Evolutionary conservation across 1,140 invertebrate species (phyloP).

Genomic region (Antheraea mylitta): DNA sequence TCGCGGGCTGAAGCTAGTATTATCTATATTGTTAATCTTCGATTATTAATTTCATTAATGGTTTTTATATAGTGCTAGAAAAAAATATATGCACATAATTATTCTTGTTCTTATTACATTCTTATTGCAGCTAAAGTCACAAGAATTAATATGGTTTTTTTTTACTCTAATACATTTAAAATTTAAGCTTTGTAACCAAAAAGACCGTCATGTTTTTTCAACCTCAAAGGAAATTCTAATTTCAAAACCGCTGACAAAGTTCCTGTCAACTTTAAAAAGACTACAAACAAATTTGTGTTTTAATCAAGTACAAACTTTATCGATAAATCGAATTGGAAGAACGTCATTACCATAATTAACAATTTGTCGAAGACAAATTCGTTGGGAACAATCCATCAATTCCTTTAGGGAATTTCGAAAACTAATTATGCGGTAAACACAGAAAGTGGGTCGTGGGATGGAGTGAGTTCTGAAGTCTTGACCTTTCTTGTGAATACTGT

Average conservation of each 20-base stretch:
- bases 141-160: too few relatives aligned
- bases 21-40: too few relatives aligned
- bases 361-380: slow-evolving; percentile 42
- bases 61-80: too few relatives aligned
- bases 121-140: too few relatives aligned
- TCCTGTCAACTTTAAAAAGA: slow-evolving; percentile 7
- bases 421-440: slow-evolving; percentile 41
- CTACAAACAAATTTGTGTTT: slow-evolving; percentile 13
- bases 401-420: slow-evolving; percentile 35
- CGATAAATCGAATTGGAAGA: slow-evolving; percentile 15
- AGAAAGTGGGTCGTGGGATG: slow-evolving; percentile 19
- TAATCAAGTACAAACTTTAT: slow-evolving; percentile 22
- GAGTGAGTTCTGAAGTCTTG: not conserved
- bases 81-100: too few relatives aligned
- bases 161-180: not conserved
- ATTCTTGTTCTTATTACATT: too few relatives aligned
- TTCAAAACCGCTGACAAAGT: not conserved
- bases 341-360: slow-evolving; percentile 52
- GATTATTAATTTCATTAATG: too few relatives aligned
- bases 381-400: slow-evolving; percentile 51
- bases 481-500: not conserved
- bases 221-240: not conserved
- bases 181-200: not conserved
- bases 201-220: not conserved
- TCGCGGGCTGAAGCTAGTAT: too few relatives aligned